Percentiles rank a stretch among this genome's conserved stretches.
These are phyloP conservation scores for Eunapius fragilis DNA, from an alignment of 37 sponge, comb jelly and placozoan species.

Conservation along the genomic window DNA sequence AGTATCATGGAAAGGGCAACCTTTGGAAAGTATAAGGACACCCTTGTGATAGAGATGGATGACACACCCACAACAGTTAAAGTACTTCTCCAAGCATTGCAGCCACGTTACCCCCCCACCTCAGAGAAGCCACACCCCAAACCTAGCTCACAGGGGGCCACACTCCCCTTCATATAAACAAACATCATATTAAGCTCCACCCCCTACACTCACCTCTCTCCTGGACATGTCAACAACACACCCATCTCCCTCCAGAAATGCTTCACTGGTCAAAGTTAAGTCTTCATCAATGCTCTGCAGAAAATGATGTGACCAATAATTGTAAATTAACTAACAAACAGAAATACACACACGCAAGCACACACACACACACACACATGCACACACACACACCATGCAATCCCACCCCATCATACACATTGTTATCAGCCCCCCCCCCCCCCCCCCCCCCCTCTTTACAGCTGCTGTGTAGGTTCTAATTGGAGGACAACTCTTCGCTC, in stretches of 20 bases:
- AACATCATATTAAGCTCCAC: too few relatives aligned
- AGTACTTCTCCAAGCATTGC: too few relatives aligned
- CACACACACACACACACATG: neutral
- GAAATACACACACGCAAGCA: neutral
- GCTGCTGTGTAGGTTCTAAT: constrained; percentile 89
- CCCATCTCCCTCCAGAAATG: constrained; percentile 79
- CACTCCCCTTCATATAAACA: constrained; percentile 51
- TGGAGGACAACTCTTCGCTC: constrained; percentile 96
- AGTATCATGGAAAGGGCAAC: constrained; percentile 79
- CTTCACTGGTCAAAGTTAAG: constrained; percentile 66
- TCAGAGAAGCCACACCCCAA: too few relatives aligned
- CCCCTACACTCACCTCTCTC: constrained; percentile 66
- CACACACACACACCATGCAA: neutral
- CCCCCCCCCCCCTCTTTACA: constrained; percentile 33
- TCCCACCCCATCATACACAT: neutral
- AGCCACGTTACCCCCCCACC: too few relatives aligned
- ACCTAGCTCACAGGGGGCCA: constrained; percentile 66
- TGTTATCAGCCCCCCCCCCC: too few relatives aligned
- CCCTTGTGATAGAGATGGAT: too few relatives aligned
- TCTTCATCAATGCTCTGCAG: constrained; percentile 82
- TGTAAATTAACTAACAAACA: neutral
- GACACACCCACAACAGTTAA: too few relatives aligned
- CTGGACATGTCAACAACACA: constrained; percentile 56
- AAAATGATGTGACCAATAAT: constrained; percentile 1
- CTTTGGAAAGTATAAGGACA: too few relatives aligned